Evolutionary conservation across 1,140 invertebrate species (phyloP).

Genomic region (Meloidogyne exigua): DNA sequence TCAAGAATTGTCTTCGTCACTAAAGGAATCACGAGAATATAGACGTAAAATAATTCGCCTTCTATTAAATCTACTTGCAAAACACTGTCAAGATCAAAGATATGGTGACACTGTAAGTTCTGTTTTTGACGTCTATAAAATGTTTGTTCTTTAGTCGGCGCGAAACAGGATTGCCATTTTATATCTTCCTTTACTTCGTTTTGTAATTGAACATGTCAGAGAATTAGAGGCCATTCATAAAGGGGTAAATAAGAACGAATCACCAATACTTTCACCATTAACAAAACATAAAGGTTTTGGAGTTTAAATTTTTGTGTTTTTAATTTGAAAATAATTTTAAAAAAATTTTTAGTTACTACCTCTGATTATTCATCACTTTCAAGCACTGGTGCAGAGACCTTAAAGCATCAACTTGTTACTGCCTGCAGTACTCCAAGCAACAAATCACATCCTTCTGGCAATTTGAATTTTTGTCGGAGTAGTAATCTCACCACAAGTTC

Average conservation of each 20-base stretch:
- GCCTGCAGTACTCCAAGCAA: background rate
- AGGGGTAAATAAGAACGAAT: constrained; percentile 8
- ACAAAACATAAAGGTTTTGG: background rate
- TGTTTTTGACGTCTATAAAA: no score
- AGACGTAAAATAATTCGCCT: constrained; percentile 76
- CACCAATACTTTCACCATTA: constrained; percentile 21
- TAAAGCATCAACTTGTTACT: background rate
- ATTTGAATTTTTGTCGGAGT: background rate
- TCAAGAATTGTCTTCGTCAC: constrained; percentile 73
- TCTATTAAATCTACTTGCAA: constrained; percentile 81
- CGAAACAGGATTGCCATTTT: constrained; percentile 81
- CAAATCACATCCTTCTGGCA: background rate
- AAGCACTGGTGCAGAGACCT: background rate
- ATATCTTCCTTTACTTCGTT: constrained; percentile 83
- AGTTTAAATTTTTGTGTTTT: no score
- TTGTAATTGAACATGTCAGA: constrained; percentile 78
- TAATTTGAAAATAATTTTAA: no score
- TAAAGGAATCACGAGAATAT: constrained; percentile 79
- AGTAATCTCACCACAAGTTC: background rate
- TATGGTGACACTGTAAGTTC: constrained; percentile 70
- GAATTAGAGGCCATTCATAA: constrained; percentile 65
- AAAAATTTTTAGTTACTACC: background rate
- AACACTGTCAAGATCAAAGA: constrained; percentile 87
- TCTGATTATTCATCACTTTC: constrained; percentile 4
- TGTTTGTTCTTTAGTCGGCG: constrained; percentile 70